Evolutionary conservation across 2,888 invertebrate species (phyloP).

Genomic region (Eupithecia vulgata): DNA sequence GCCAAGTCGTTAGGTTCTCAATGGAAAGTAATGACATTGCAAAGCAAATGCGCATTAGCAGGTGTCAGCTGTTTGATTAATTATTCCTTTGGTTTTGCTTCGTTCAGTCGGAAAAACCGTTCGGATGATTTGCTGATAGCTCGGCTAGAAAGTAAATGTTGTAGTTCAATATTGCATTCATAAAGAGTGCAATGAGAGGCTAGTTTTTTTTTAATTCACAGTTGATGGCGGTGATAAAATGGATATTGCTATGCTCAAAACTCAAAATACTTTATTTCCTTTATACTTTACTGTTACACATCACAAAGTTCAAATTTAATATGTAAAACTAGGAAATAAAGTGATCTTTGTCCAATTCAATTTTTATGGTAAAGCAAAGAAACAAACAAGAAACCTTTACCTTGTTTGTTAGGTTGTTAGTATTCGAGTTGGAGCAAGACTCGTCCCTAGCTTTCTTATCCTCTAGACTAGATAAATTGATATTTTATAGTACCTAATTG

Average conservation of each 20-base stretch:
- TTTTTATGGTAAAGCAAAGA: no score
- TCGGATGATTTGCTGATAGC: slow-evolving; percentile 52
- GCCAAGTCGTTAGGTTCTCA: slow-evolving; percentile 20
- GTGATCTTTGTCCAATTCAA: no score
- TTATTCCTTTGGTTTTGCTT: slow-evolving; percentile 50
- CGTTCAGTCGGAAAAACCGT: slow-evolving; percentile 45
- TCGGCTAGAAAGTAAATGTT: slow-evolving; percentile 39
- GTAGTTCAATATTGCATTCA: slow-evolving; percentile 12
- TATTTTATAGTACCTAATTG: no score
- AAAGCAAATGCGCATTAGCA: slow-evolving; percentile 35
- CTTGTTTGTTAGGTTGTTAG: no score
- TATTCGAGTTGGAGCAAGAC: no score
- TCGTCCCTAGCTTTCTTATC: no score
- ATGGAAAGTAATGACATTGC: slow-evolving; percentile 34
- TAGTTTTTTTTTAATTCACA: not conserved
- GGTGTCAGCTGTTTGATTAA: slow-evolving; percentile 54
- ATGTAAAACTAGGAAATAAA: no score
- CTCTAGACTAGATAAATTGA: no score
- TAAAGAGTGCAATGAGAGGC: not conserved
- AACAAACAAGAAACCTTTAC: no score
- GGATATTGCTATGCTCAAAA: not conserved
- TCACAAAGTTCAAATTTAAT: no score
- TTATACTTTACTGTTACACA: no score
- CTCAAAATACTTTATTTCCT: no score
- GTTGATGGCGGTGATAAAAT: not conserved